Percentiles rank a stretch among this genome's conserved stretches.
Evolutionary conservation across 2,797 vertebrate species (phyloP).

Genomic region (Leucoraja ocellata): DNA sequence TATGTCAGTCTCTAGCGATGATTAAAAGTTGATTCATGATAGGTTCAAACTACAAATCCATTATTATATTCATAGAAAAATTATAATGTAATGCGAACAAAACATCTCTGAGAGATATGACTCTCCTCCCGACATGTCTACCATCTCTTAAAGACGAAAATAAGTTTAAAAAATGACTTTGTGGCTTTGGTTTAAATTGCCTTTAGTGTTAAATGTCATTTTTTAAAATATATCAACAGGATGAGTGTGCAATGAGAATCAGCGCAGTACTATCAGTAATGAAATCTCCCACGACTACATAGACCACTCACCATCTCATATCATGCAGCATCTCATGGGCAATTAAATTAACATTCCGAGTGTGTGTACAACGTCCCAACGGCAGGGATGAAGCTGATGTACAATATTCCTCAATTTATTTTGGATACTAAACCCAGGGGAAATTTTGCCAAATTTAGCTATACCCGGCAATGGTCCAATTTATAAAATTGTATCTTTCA

Average conservation of each 20-base stretch:
- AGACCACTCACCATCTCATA: background rate
- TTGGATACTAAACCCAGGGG: background rate
- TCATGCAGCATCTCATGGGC: background rate
- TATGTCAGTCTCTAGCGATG: background rate
- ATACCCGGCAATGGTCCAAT: background rate
- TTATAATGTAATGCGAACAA: background rate
- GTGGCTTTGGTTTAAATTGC: background rate
- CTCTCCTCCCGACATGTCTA: too few relatives aligned
- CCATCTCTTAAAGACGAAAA: background rate
- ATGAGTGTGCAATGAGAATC: background rate
- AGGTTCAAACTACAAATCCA: background rate
- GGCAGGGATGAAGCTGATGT: too few relatives aligned
- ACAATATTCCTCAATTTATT: background rate
- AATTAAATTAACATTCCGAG: conserved; percentile 16
- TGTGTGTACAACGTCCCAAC: background rate
- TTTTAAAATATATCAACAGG: background rate
- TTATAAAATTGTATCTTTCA: conserved; percentile 5
- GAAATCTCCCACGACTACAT: background rate
- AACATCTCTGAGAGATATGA: background rate
- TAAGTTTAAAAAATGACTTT: background rate
- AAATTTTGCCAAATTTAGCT: background rate
- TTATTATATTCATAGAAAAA: background rate
- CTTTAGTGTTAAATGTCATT: background rate
- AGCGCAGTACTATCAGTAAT: background rate
- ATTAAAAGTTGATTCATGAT: too few relatives aligned